Conservation (phyloP, 37 sponge, comb jelly and placozoan genomes). For the Crambe crambe region DNA sequence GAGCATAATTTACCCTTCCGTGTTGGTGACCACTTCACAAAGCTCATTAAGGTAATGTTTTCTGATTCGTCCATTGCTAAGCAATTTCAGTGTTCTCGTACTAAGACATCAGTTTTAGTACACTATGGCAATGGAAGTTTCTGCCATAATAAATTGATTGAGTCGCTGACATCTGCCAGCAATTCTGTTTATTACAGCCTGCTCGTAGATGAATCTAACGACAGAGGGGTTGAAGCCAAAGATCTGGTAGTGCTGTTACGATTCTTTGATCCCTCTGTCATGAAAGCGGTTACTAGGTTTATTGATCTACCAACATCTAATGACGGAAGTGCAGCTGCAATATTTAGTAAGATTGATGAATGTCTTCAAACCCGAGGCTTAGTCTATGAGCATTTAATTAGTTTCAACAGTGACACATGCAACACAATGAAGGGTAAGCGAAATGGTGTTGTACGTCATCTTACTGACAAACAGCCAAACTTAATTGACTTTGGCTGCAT, state of each 20-base stretch:
- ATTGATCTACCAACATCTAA: conserved; percentile 11
- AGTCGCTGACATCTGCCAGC: neutral
- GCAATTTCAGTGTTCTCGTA: conserved; percentile 1
- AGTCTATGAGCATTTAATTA: neutral
- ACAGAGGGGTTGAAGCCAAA: conserved; percentile 6
- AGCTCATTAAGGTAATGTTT: conserved; percentile 6
- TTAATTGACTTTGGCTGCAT: conserved; percentile 1
- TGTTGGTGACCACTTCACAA: conserved; percentile 7
- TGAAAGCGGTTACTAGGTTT: conserved; percentile 10
- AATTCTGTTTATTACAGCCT: neutral
- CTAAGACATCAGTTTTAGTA: neutral
- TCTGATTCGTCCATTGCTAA: neutral
- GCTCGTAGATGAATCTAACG: conserved; percentile 8
- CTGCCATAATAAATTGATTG: neutral
- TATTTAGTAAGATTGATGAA: conserved; percentile 4
- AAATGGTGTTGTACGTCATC: conserved; percentile 1
- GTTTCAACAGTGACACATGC: conserved; percentile 3
- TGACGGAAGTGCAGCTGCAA: conserved; percentile 10
- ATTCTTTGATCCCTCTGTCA: neutral
- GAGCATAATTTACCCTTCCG: conserved; percentile 5
- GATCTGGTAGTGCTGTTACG: neutral
- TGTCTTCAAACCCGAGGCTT: neutral
- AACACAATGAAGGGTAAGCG: conserved; percentile 5
- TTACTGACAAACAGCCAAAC: neutral
- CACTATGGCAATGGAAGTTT: neutral